These are phyloP conservation scores for Acipenser oxyrinchus DNA, from an alignment of 2,797 vertebrate species.

Conservation along the genomic window DNA sequence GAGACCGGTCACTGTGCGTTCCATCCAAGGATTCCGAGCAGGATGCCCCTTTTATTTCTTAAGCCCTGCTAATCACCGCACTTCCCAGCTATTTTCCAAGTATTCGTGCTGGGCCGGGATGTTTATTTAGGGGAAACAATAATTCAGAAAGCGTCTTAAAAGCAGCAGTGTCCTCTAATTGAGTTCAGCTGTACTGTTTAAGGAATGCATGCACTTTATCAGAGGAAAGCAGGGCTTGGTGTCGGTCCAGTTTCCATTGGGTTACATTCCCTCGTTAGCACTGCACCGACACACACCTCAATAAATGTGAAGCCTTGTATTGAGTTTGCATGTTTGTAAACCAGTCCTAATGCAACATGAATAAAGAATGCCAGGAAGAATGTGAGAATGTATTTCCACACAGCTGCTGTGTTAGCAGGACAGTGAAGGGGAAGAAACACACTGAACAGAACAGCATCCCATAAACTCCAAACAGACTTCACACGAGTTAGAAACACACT, in stretches of 20 bases:
- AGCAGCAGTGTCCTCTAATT: too few species aligned
- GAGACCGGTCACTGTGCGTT: slow-evolving; percentile 29
- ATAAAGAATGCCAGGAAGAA: too few species aligned
- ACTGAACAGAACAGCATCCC: too few species aligned
- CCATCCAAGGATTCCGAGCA: slow-evolving; percentile 27
- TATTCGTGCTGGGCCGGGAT: slow-evolving; percentile 24
- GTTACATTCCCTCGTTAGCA: too few species aligned
- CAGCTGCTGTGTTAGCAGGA: slow-evolving; percentile 35
- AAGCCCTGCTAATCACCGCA: slow-evolving; percentile 50
- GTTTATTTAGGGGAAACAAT: slow-evolving; percentile 27
- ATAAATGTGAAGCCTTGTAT: background rate
- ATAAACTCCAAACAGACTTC: too few species aligned
- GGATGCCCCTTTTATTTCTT: slow-evolving; percentile 35
- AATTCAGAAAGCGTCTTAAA: slow-evolving; percentile 36
- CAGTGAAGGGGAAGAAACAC: slow-evolving; percentile 16
- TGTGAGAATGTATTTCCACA: slow-evolving; percentile 42
- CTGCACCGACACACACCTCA: too few species aligned
- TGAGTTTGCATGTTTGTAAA: slow-evolving; percentile 37
- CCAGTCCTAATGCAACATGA: slow-evolving; percentile 48
- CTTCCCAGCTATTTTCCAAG: slow-evolving; percentile 41
- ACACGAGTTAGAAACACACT: too few species aligned
- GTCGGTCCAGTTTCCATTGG: too few species aligned
- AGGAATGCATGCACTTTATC: too few species aligned
- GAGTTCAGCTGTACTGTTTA: too few species aligned
- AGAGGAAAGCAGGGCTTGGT: too few species aligned